Evolutionary conservation across 2,888 invertebrate genomes (phyloP), one percentile per base, ranked within the genome.

Genomic region (Bedellia somnulentella): DNA sequence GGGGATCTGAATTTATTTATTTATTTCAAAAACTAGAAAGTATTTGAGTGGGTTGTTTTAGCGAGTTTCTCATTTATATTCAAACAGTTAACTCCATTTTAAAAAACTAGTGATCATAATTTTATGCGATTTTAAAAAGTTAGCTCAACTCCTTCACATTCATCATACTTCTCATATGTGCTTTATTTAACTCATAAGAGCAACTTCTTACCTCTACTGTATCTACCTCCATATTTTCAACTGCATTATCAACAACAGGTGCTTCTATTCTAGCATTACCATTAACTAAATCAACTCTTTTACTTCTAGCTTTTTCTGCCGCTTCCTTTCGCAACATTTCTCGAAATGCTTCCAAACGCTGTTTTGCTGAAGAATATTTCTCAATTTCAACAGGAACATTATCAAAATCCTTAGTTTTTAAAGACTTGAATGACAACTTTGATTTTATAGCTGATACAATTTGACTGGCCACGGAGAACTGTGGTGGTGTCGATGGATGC

Each of bases 381-480:
- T 42, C 46, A 1, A 46, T 24, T n/a, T n/a, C n/a, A 9, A 18
- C 9, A 5, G 18, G 18, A 18, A 9, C 9, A 18, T 18, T 9
- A 23, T 38, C 41, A 3, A 6, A 14, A 31, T 12, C 15, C 5
- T 31, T 22, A 11, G 5, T 18, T 14, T 21, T 11, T 21, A 25
- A 18, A 18, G 21, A 47, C 44, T 60, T 67, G 28, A 59, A 59
- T 2, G 53, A 52, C 18, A 75, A 38, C 32, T 66, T 73, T 1
- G 71, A 70, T 42, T 75, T 75, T 2, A 75, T 73, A 2, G 71
- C 70, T 0, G 68, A 67, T 15, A 75, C 53, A 15, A 75, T 46
- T 42, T 73, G 67, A 34, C 56, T 71, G 2, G 75, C 75, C 46
- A 71, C 64, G 0, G 63, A 68, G 41, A 73, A 75, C 44, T 75